These are phyloP conservation scores for Trigoniulus corallinus DNA, from an alignment of 1,140 invertebrate species.

Conservation along the genomic window DNA sequence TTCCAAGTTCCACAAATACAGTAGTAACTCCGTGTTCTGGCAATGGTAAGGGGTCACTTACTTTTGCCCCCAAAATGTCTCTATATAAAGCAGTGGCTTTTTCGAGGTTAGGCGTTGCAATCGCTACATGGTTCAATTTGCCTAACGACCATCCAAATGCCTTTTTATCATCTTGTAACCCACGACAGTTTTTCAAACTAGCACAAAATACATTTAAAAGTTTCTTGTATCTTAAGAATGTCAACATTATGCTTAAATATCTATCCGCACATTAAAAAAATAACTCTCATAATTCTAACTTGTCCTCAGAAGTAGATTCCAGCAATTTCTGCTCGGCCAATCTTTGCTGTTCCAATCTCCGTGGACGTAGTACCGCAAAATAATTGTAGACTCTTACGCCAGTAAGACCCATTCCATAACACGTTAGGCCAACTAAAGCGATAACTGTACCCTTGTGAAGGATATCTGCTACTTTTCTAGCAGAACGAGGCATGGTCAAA, in stretches of 20 bases:
- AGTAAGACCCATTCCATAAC: neutral
- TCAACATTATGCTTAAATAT: too few relatives aligned
- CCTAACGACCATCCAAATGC: conserved; percentile 30
- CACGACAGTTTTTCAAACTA: too few relatives aligned
- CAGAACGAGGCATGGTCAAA: neutral
- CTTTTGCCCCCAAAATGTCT: conserved; percentile 36
- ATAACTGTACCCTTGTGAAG: neutral
- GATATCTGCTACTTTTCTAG: neutral
- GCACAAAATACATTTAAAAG: too few relatives aligned
- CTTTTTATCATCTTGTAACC: too few relatives aligned
- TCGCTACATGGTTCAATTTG: conserved; percentile 41
- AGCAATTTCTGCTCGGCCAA: neutral
- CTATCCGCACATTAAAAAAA: too few relatives aligned
- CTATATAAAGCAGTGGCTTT: conserved; percentile 34
- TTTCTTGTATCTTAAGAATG: too few relatives aligned
- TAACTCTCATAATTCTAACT: too few relatives aligned
- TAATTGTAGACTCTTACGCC: neutral
- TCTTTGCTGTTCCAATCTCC: neutral
- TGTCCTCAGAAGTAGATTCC: too few relatives aligned
- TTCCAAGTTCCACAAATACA: conserved; percentile 43
- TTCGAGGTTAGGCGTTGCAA: conserved; percentile 37
- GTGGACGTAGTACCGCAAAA: neutral
- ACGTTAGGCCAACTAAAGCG: neutral
- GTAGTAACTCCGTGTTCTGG: conserved; percentile 43
- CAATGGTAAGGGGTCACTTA: conserved; percentile 26